Evolutionary conservation across 1,140 invertebrate genomes (phyloP).

Genomic region (Brachionus koreanus): DNA sequence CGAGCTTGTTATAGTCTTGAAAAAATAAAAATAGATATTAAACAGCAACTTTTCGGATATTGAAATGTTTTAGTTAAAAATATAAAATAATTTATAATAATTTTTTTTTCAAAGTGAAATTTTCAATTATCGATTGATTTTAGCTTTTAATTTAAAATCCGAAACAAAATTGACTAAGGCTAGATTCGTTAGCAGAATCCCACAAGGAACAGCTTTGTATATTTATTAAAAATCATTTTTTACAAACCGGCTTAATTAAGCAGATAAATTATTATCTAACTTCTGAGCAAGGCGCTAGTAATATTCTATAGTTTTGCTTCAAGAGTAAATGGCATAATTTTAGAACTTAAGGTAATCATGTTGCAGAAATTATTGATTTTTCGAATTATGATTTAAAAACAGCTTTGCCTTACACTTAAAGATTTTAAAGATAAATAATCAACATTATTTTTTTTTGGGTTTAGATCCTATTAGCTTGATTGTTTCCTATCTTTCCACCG

Average conservation of each 20-base stretch:
- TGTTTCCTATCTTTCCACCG: background rate
- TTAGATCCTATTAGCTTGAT: background rate
- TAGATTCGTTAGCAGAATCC: background rate
- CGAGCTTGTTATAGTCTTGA: constrained; percentile 20
- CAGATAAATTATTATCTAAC: background rate
- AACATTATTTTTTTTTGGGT: background rate
- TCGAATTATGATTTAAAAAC: background rate
- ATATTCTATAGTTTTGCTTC: background rate
- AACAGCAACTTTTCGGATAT: background rate
- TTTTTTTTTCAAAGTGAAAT: background rate
- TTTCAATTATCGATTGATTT: background rate
- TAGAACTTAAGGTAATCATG: background rate
- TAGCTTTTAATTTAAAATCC: background rate
- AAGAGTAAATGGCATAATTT: background rate
- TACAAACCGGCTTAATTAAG: background rate
- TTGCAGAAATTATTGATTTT: background rate
- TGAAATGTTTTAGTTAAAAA: background rate
- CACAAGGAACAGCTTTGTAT: background rate
- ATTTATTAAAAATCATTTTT: background rate
- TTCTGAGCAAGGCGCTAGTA: background rate
- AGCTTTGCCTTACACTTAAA: background rate
- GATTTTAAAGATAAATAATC: background rate
- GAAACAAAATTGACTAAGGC: background rate
- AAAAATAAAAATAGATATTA: constrained; percentile 20
- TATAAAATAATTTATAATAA: constrained; percentile 13